These are phyloP conservation scores for Antidorcas marsupialis DNA, from an alignment of 2,113 vertebrate genomes.

Conservation along the genomic window DNA sequence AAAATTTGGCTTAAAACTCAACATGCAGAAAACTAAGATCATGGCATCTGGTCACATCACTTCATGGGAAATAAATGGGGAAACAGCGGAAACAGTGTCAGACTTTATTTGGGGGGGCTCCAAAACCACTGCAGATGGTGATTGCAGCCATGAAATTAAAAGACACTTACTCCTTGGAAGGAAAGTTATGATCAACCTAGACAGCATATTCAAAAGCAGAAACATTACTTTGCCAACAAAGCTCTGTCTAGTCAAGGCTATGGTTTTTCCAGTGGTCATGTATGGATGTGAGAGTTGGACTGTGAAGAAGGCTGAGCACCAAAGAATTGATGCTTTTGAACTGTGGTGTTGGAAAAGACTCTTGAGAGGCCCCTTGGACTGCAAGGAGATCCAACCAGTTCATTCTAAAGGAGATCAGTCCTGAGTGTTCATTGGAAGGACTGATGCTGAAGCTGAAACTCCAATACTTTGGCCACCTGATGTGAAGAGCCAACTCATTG, in stretches of 20 bases:
- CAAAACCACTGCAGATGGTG: not conserved
- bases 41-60: not conserved
- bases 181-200: not conserved
- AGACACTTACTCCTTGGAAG: not conserved
- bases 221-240: not conserved
- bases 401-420: not conserved
- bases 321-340: not conserved
- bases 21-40: not conserved
- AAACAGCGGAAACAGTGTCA: not conserved
- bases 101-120: not conserved
- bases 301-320: rapidly evolving
- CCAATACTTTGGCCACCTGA: not conserved
- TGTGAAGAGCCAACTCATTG: not conserved
- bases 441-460: not conserved
- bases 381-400: not conserved
- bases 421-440: not conserved
- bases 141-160: not conserved
- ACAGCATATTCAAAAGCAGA: not conserved
- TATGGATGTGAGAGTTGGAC: not conserved
- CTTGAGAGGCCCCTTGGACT: not conserved
- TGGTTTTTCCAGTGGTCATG: not conserved
- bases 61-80: not conserved
- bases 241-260: not conserved
- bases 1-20: not conserved
- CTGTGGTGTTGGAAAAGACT: not conserved